Percentiles rank a stretch among this genome's conserved stretches.
phyloP scores from a whole-genome alignment of 2,888 invertebrate species.

The Sminthurides aquaticus region DNA sequence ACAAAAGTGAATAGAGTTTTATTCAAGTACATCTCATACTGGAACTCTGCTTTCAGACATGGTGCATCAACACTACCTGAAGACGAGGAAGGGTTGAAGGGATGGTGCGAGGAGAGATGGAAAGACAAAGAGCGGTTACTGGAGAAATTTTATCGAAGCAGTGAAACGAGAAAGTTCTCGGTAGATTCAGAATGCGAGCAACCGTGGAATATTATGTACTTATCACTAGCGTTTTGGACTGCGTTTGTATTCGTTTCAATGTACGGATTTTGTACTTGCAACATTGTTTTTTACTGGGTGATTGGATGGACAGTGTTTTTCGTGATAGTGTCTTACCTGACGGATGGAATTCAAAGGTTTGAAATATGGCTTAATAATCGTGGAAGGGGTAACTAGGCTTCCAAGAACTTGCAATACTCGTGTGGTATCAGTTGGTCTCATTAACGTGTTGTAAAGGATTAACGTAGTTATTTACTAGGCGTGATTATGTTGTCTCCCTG shows the following conservation, averaged over 20 bases:
- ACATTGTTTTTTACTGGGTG: constrained; percentile 54
- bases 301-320: constrained; percentile 54
- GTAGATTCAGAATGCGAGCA: constrained; percentile 25
- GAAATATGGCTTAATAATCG: constrained; percentile 49
- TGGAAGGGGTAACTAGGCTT: too few species aligned
- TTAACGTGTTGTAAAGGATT: too few species aligned
- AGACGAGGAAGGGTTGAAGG: constrained; percentile 54
- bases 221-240: constrained; percentile 62
- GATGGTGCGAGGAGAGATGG: constrained; percentile 63
- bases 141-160: constrained; percentile 51
- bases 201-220: constrained; percentile 48
- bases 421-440: too few species aligned
- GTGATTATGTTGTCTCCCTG: too few species aligned
- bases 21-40: too few species aligned
- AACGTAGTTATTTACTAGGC: too few species aligned
- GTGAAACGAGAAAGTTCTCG: constrained; percentile 1
- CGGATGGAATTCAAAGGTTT: constrained; percentile 57
- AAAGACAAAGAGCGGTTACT: constrained; percentile 58
- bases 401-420: too few species aligned
- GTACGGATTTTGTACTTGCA: constrained; percentile 47
- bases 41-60: too few species aligned
- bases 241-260: constrained; percentile 51
- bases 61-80: constrained; percentile 58
- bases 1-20: too few species aligned
- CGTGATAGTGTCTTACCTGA: constrained; percentile 53